Evolutionary conservation across 2,113 vertebrate species (phyloP).

Genomic region (Ceyx cyanopectus): DNA sequence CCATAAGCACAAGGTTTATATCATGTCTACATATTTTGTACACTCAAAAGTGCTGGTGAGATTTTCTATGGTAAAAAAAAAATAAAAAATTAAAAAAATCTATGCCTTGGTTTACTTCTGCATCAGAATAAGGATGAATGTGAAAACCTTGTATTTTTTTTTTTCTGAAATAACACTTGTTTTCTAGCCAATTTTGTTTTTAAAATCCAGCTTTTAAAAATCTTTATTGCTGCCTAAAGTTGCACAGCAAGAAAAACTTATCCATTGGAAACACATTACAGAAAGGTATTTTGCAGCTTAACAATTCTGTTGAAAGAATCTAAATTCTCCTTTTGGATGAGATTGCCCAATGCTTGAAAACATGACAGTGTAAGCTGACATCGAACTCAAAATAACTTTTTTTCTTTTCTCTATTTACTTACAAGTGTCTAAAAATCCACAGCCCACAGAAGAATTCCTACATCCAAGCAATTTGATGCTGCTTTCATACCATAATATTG

Average conservation of each 20-base stretch:
- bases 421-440: not conserved
- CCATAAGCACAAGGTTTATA: not conserved
- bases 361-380: not conserved
- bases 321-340: not conserved
- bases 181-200: not conserved
- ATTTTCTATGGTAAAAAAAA: not conserved
- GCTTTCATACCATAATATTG: not conserved
- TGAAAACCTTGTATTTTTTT: constrained; percentile 3
- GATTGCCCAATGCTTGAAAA: not conserved
- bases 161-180: not conserved
- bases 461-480: not conserved
- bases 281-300: not conserved
- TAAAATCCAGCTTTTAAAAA: not conserved
- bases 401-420: not conserved
- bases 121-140: not conserved
- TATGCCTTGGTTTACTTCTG: not conserved
- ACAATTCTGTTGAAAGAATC: not conserved
- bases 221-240: not conserved
- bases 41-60: not conserved
- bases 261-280: not conserved
- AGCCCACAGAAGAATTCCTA: not conserved
- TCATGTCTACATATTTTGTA: not conserved
- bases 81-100: not conserved
- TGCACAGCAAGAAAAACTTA: not conserved
- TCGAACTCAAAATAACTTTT: not conserved